Base-by-base conservation (phyloP, 2,113 vertebrate genomes). In the Clupea harengus region DNA sequence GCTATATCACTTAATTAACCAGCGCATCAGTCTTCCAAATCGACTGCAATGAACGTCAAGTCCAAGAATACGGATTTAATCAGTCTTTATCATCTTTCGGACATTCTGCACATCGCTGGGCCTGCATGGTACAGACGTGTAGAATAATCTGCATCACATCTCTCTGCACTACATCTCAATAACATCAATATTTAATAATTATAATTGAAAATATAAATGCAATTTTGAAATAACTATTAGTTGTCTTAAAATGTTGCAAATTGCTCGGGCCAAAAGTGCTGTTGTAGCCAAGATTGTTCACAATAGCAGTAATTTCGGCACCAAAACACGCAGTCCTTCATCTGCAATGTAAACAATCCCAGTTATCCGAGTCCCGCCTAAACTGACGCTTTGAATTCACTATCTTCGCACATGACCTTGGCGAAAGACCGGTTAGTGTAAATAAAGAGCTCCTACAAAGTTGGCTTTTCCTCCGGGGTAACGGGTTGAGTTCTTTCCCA, bases 361-460 rank as follows among this genome's bases (percentile, higher is more conserved):
- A 9, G 64, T 32, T 72, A 44, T 78, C 25, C 6, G 32, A 32
- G 39, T 39, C 72, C 72, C 28, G 32, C 32, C 15, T 39, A 78
- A 78, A 78, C 15, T 39, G 72, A 78, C 28, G 25, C 72, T 32
- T 10, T 78, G 72, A 78, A 39, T 44, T 11, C 28, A 78, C 13
- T 17, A 78, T 78, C 72, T 78, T 78, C 25, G 72, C 28, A 28
- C 32, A 32, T 78, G 72, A 78, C 72, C 72, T 78, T 78, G 72
- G 32, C 13, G 54, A 20, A 60, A 60, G 28, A 78, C 72, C 28
- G 28, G 72, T 32, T 32, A 78, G 28, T 39, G 11, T 78, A 78
- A 78, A 78, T 32, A 78, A n/a, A n/a, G 32, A 28, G 72, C 72
- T 78, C 28, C 25, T 32, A 78, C 13, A 78, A 32, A 18, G 72